phyloP scores from a whole-genome alignment of 1,140 invertebrate species.

The Brachionus calyciflorus region DNA sequence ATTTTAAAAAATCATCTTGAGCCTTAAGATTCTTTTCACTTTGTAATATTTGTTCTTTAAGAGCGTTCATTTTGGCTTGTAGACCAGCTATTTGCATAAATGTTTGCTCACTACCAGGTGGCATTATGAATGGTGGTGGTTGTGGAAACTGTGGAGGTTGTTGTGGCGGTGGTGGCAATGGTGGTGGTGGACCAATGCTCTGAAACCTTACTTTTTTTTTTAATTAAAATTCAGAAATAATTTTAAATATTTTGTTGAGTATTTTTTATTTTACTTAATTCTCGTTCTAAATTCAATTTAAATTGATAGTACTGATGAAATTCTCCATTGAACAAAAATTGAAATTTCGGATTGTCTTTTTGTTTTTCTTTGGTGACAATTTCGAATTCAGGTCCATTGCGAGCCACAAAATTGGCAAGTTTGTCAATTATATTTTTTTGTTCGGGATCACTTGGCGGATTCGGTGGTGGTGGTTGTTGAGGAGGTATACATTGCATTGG shows the following conservation, averaged over 20 bases:
- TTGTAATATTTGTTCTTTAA: constrained; percentile 87
- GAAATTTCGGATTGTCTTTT: constrained; percentile 91
- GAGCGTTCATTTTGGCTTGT: constrained; percentile 62
- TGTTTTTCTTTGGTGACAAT: constrained; percentile 96
- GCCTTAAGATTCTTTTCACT: constrained; percentile 88
- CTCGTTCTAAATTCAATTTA: constrained; percentile 70
- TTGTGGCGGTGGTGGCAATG: neutral
- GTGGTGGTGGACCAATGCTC: constrained; percentile 55
- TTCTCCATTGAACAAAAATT: constrained; percentile 92
- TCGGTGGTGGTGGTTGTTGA: neutral
- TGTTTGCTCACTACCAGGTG: constrained; percentile 32
- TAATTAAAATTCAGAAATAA: neutral
- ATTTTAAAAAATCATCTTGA: constrained; percentile 67
- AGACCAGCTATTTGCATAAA: constrained; percentile 60
- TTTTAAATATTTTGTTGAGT: no score
- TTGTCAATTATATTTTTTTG: constrained; percentile 44
- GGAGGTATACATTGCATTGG: neutral
- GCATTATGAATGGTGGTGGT: constrained; percentile 46
- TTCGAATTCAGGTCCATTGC: constrained; percentile 95
- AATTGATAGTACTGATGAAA: constrained; percentile 94
- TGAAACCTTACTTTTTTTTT: neutral
- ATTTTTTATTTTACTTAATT: constrained; percentile 52
- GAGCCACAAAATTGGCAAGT: constrained; percentile 46
- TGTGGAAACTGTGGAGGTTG: no score
- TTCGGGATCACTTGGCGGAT: constrained; percentile 19